Evolutionary conservation across 2,888 invertebrate genomes (phyloP), one percentile per base, ranked within the genome.

Genomic region (Andrena haemorrhoa): DNA sequence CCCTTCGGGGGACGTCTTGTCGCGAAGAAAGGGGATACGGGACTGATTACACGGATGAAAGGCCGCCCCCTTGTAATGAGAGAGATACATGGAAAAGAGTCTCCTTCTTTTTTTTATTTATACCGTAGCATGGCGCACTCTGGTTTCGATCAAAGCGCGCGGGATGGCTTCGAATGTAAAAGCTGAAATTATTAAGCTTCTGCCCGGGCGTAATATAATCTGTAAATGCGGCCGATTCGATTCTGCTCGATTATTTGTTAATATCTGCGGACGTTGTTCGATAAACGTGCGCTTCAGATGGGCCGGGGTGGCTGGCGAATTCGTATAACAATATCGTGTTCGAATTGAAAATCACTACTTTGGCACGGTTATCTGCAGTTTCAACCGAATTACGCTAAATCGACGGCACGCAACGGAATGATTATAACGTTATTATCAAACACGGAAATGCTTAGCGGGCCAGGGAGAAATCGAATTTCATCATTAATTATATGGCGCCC

Each of bases 321-420:
- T 31, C 66, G 29, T 51, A 49, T 23, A 66, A 82, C 71, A 61
- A 66, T 82, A 75, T 75, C 75, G 20, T 20, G 65, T 10, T 64
- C 33, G 65, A 53, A 63, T 64, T 12, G 63, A 66, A 74, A 82
- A 82, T 85, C 64, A 70, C 72, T 78, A 66, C 74, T 73, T 71
- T 66, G 79, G 56, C 64, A 79, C 33, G 66, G 49, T 74, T 74
- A 60, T 79, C 58, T 66, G 76, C 69, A 77, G 61, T 68, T 79
- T 82, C 82, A 60, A 75, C 23, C 33, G 75, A 82, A 87, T 87
- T 71, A 84, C 76, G 66, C 49, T 61, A 61, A 85, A 87, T 87
- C 77, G 70, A 68, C 77, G 70, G 63, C 74, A 41, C 23, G 64
- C 75, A 85, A 10, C 75, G 74, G 75, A 29, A 65, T 71, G 47